Evolutionary conservation across 2,888 invertebrate genomes (phyloP).

Genomic region (Pyrocoelia pectoralis): DNA sequence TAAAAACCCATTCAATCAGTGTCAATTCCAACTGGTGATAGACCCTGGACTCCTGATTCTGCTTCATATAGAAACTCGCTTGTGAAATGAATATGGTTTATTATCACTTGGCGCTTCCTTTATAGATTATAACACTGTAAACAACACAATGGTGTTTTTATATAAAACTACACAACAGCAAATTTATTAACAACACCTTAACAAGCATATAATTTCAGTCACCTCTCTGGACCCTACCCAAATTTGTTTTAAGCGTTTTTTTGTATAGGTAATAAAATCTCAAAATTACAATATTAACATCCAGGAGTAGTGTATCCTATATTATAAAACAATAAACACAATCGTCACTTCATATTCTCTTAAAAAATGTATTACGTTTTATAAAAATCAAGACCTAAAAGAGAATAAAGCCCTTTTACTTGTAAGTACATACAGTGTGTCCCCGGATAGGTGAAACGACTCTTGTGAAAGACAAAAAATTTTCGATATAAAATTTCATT

Average conservation of each 20-base stretch:
- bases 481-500: too few relatives aligned
- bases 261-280: slow-evolving; percentile 23
- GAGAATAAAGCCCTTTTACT: too few relatives aligned
- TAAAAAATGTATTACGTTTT: too few relatives aligned
- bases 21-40: too few relatives aligned
- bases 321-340: background rate
- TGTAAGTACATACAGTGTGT: too few relatives aligned
- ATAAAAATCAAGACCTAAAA: too few relatives aligned
- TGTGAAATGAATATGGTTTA: slow-evolving; percentile 32
- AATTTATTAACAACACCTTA: slow-evolving; percentile 36
- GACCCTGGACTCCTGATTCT: too few relatives aligned
- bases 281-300: slow-evolving; percentile 10
- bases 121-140: slow-evolving; percentile 44
- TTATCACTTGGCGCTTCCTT: slow-evolving; percentile 50
- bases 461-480: too few relatives aligned
- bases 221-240: slow-evolving; percentile 41
- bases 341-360: too few relatives aligned
- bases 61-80: slow-evolving; percentile 15
- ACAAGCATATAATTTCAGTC: slow-evolving; percentile 38
- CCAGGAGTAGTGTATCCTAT: background rate
- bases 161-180: slow-evolving; percentile 49
- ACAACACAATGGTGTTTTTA: slow-evolving; percentile 43
- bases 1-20: too few relatives aligned
- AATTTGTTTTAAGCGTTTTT: slow-evolving; percentile 27
- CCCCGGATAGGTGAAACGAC: too few relatives aligned